These are phyloP conservation scores for Ceraclea dissimilis DNA, from an alignment of 2,888 invertebrate genomes.

Conservation along the genomic window DNA sequence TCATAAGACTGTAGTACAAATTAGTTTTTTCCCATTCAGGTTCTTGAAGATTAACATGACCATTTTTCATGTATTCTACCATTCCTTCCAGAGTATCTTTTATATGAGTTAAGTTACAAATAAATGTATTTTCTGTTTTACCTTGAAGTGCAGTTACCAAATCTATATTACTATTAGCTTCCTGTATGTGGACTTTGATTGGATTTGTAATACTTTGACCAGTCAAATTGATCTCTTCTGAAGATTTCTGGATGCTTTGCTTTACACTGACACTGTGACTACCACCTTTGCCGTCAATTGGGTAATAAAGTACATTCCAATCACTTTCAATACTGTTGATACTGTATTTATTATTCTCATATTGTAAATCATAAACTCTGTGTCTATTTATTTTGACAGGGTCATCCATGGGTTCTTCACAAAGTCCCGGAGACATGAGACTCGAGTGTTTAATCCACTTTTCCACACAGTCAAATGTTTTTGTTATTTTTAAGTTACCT, in stretches of 20 bases:
- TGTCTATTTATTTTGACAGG: conserved; percentile 28
- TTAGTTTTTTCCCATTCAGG: conserved; percentile 9
- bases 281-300: conserved; percentile 30
- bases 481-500: conserved; percentile 30
- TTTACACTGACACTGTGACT: conserved; percentile 35
- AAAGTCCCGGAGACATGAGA: conserved; percentile 27
- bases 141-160: too few species aligned
- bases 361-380: conserved; percentile 27
- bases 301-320: conserved; percentile 29
- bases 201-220: too few species aligned
- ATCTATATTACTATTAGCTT: too few species aligned
- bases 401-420: conserved; percentile 30
- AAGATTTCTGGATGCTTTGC: conserved; percentile 31
- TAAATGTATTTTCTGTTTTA: too few species aligned
- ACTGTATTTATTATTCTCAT: conserved; percentile 26
- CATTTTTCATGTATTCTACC: conserved; percentile 32
- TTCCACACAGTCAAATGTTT: conserved; percentile 30
- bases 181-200: too few species aligned
- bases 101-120: conserved; percentile 18
- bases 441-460: conserved; percentile 29
- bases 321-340: conserved; percentile 28
- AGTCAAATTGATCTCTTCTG: too few species aligned
- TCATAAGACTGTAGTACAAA: conserved; percentile 27
- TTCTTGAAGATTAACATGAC: conserved; percentile 30
- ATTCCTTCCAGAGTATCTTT: conserved; percentile 32